phyloP scores from a whole-genome alignment of 2,797 vertebrate species.

The Acanthornis magna region DNA sequence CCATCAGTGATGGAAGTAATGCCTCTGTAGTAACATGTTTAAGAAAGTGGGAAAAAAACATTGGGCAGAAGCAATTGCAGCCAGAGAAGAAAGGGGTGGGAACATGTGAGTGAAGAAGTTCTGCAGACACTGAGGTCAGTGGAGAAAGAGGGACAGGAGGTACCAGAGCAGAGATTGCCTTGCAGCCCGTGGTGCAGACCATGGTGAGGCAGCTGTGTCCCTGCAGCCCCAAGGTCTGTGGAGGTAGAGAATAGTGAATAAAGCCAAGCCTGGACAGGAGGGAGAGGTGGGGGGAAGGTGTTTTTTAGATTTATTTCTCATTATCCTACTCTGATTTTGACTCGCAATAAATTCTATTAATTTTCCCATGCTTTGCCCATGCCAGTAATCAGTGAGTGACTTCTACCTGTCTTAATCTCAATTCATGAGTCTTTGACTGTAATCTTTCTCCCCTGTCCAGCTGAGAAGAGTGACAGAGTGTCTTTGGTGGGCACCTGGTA shows the following conservation, averaged over 20 bases:
- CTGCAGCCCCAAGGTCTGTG: not conserved
- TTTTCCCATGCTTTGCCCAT: not conserved
- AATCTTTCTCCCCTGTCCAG: too few species aligned
- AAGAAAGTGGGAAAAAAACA: not conserved
- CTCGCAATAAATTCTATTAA: not conserved
- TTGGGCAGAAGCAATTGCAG: not conserved
- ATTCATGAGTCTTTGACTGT: not conserved
- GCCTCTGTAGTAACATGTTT: not conserved
- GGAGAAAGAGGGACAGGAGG: not conserved
- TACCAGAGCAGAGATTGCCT: not conserved
- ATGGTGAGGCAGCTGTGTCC: not conserved
- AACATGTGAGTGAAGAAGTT: not conserved
- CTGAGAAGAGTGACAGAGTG: not conserved
- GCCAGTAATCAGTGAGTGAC: not conserved
- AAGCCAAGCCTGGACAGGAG: not conserved
- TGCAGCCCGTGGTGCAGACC: not conserved
- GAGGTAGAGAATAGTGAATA: too few species aligned
- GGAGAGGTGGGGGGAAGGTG: accelerated
- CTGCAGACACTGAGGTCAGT: not conserved
- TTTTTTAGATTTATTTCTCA: not conserved
- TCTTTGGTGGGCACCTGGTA: not conserved
- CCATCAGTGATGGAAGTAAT: not conserved
- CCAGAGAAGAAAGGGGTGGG: not conserved
- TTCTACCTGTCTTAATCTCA: not conserved
- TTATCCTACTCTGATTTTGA: not conserved